Evolutionary conservation across 2,888 invertebrate genomes (phyloP).

Genomic region (Nasonia oneida): DNA sequence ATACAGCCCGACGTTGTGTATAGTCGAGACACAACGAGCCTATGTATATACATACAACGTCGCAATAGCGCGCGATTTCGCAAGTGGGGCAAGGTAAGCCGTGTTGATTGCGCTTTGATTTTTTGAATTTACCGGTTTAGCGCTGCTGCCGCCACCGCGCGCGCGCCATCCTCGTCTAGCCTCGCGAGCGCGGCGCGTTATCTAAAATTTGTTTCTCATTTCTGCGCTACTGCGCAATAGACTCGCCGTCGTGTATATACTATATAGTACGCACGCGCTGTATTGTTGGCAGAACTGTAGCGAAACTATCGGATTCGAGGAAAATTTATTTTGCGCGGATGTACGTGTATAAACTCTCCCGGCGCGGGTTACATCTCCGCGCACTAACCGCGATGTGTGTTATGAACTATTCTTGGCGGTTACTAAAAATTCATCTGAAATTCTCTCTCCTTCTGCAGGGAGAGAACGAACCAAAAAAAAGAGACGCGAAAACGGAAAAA

Average conservation of each 20-base stretch:
- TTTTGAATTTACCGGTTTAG: constrained; percentile 37
- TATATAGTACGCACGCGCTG: not conserved
- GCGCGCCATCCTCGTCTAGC: not conserved
- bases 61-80: constrained; percentile 33
- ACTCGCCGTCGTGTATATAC: not conserved
- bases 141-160: not conserved
- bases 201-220: constrained; percentile 38
- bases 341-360: not conserved
- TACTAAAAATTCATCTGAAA: constrained; percentile 26
- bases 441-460: constrained; percentile 2
- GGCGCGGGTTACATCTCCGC: not conserved
- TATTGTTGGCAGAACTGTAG: not conserved
- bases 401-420: constrained; percentile 30
- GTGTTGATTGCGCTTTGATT: constrained; percentile 60
- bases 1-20: not conserved
- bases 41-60: constrained; percentile 1
- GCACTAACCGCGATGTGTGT: not conserved
- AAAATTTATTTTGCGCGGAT: constrained; percentile 20
- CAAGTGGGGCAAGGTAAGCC: constrained; percentile 60
- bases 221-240: not conserved
- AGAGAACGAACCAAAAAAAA: not conserved
- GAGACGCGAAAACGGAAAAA: constrained; percentile 3
- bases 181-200: constrained; percentile 8
- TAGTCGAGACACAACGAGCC: not conserved
- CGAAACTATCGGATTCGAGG: not conserved